These are phyloP conservation scores for Dreissena polymorpha DNA, from an alignment of 1,140 invertebrate genomes.

Conservation along the genomic window DNA sequence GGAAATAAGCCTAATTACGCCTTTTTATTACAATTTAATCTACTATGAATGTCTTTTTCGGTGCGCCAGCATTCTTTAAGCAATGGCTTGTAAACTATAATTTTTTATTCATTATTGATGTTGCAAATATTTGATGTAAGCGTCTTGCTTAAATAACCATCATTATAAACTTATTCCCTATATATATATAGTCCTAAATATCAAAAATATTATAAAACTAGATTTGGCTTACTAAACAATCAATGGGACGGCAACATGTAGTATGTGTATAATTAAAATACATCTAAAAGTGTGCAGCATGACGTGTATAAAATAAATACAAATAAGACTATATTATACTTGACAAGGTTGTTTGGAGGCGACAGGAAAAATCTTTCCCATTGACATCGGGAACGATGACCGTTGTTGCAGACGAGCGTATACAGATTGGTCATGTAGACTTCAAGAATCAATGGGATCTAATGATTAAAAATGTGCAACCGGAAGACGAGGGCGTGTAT, in stretches of 20 bases:
- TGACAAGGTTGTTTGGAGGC: constrained; percentile 67
- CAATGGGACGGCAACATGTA: background rate
- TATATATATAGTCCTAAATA: too few species aligned
- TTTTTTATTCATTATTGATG: too few species aligned
- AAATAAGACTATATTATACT: background rate
- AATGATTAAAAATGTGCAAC: constrained; percentile 67
- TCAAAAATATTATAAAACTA: background rate
- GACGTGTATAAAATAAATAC: background rate
- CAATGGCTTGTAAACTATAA: too few species aligned
- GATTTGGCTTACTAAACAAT: background rate
- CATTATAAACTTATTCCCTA: background rate
- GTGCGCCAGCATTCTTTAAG: too few species aligned
- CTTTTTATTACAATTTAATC: too few species aligned
- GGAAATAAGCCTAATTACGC: too few species aligned
- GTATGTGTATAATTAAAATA: background rate
- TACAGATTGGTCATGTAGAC: constrained; percentile 61
- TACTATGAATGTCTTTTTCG: too few species aligned
- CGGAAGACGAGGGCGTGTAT: constrained; percentile 65
- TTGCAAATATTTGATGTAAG: too few species aligned
- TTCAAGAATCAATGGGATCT: constrained; percentile 64
- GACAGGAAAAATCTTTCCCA: constrained; percentile 62
- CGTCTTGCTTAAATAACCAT: background rate
- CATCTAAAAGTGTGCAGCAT: background rate
- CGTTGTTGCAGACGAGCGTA: constrained; percentile 61
- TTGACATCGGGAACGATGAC: constrained; percentile 64